A percentile compares a stretch with the other conserved stretches of the same genome.
Conservation (phyloP, 2,888 invertebrate genomes). For the Epiblema foenella region DNA sequence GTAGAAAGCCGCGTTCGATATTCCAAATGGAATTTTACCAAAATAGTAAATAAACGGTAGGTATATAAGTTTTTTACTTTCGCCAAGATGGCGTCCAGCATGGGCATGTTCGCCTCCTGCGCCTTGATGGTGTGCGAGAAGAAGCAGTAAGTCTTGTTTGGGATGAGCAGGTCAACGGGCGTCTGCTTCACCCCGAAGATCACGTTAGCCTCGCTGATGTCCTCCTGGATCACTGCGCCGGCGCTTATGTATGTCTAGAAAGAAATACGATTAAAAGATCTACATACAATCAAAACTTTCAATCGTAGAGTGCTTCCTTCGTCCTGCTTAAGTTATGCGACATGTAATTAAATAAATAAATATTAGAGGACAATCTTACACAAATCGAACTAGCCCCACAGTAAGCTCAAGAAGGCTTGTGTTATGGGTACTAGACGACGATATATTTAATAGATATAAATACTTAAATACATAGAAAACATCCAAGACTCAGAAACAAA, state of each 20-base stretch:
- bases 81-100: conserved; percentile 97
- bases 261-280: background rate
- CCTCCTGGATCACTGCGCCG: conserved; percentile 97
- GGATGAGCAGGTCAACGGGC: conserved; percentile 95
- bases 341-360: too few species aligned
- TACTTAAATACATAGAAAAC: too few species aligned
- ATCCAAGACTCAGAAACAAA: too few species aligned
- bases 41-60: background rate
- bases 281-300: too few species aligned
- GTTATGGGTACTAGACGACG: too few species aligned
- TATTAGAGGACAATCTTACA: too few species aligned
- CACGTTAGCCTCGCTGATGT: conserved; percentile 97
- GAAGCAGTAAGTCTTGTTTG: conserved; percentile 98
- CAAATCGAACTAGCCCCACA: too few species aligned
- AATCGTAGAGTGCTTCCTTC: too few species aligned
- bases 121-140: conserved; percentile 99
- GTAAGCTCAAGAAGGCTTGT: too few species aligned
- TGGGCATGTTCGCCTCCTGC: conserved; percentile 98
- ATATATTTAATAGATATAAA: too few species aligned
- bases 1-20: background rate
- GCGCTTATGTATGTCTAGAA: conserved; percentile 94
- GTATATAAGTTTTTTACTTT: conserved; percentile 81
- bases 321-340: too few species aligned
- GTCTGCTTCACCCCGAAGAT: conserved; percentile 99
- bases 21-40: too few species aligned